A percentile compares a stretch with the other conserved stretches of the same genome.
phyloP scores from a whole-genome alignment of 2,797 vertebrate species.

The Pangasius krempfi region DNA sequence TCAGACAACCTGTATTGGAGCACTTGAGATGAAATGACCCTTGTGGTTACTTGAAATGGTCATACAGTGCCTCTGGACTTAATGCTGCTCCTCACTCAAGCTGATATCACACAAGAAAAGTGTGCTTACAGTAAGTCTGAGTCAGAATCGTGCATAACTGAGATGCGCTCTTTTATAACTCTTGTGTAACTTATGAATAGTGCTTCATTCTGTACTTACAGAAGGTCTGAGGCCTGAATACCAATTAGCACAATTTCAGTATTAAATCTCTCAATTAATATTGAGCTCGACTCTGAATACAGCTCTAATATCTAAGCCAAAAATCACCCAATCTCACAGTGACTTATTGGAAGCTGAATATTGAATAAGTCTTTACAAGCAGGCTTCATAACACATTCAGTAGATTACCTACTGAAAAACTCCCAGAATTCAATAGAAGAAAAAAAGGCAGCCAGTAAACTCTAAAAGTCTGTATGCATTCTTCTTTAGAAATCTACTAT shows the following conservation, averaged over 20 bases:
- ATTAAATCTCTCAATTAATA: slow-evolving; percentile 14
- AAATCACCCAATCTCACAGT: background rate
- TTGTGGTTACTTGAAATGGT: background rate
- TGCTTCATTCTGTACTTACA: background rate
- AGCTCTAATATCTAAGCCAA: background rate
- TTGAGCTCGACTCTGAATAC: background rate
- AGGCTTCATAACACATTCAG: background rate
- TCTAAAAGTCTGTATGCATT: background rate
- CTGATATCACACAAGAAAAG: background rate
- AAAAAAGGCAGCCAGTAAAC: background rate
- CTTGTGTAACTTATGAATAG: background rate
- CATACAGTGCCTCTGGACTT: background rate
- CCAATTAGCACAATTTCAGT: background rate
- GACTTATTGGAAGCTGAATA: slow-evolving; percentile 11
- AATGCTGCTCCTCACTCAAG: background rate
- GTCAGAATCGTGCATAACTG: background rate
- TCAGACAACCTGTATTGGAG: too few species aligned
- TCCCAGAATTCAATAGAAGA: background rate
- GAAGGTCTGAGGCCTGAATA: background rate
- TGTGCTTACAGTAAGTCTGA: background rate
- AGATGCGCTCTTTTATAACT: background rate
- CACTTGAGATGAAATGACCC: too few species aligned
- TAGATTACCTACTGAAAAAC: slow-evolving; percentile 13
- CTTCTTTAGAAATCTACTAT: background rate
- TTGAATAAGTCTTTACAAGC: slow-evolving; percentile 8